Conservation (phyloP, 2,113 vertebrate genomes). For the Capreolus pygargus region DNA sequence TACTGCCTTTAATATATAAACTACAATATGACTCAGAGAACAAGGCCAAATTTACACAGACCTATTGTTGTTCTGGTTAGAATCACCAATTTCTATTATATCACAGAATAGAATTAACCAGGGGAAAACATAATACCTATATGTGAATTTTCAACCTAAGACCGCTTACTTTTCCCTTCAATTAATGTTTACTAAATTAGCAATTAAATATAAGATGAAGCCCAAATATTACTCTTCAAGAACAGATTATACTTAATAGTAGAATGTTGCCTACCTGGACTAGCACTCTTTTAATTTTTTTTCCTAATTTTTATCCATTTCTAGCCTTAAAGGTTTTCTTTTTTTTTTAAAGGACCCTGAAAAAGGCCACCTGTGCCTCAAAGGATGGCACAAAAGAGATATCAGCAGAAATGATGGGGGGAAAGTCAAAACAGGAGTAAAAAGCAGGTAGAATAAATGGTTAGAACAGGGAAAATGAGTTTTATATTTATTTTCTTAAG, state of each 20-base stretch:
- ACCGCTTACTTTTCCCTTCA: background rate
- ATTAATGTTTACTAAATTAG: background rate
- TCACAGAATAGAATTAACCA: background rate
- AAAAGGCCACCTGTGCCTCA: background rate
- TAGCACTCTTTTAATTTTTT: background rate
- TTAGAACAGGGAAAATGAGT: background rate
- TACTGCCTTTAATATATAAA: background rate
- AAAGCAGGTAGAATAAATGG: background rate
- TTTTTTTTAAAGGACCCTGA: background rate
- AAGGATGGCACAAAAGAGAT: background rate
- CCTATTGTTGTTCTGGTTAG: background rate
- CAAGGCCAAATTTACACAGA: background rate
- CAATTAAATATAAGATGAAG: background rate
- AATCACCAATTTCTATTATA: background rate
- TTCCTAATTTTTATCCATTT: slow-evolving; percentile 30
- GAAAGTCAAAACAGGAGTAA: background rate
- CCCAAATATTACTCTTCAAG: background rate
- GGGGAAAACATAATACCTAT: background rate
- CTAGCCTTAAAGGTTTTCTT: background rate
- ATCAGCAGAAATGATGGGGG: background rate
- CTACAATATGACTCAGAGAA: background rate
- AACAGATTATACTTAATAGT: background rate
- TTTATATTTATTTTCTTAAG: background rate
- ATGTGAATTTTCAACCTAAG: background rate
- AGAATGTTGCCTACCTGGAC: background rate